Evolutionary conservation across 2,888 invertebrate genomes (phyloP).

Genomic region (Nycteola revayana): DNA sequence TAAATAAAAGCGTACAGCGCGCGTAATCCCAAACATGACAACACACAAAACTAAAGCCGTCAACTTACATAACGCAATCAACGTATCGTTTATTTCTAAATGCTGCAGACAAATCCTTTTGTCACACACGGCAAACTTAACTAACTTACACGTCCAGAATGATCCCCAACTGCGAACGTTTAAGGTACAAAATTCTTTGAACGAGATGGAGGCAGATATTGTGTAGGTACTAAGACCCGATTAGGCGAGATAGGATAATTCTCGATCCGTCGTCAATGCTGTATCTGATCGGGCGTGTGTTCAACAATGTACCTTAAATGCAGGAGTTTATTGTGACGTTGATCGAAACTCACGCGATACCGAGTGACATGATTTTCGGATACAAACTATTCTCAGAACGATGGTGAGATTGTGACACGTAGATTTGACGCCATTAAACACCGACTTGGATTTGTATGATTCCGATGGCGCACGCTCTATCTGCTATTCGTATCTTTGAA

Average conservation of each 20-base stretch:
- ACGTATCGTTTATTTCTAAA: slow-evolving; percentile 74
- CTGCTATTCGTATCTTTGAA: too few species aligned
- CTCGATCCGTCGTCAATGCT: slow-evolving; percentile 67
- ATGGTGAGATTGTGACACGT: slow-evolving; percentile 26
- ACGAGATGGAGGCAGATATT: slow-evolving; percentile 18
- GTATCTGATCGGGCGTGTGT: slow-evolving; percentile 52
- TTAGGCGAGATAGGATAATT: slow-evolving; percentile 72
- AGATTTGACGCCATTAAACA: slow-evolving; percentile 20
- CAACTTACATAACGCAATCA: slow-evolving; percentile 74
- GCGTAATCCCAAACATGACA: slow-evolving; percentile 47
- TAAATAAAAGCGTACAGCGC: slow-evolving; percentile 38
- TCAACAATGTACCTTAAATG: slow-evolving; percentile 65
- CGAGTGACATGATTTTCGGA: slow-evolving; percentile 46
- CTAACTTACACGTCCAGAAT: slow-evolving; percentile 6
- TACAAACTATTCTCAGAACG: slow-evolving; percentile 43
- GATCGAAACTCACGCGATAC: slow-evolving; percentile 30
- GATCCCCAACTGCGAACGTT: slow-evolving; percentile 8
- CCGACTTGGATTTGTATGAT: slow-evolving; percentile 6
- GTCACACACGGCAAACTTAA: slow-evolving; percentile 56
- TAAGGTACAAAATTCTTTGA: slow-evolving; percentile 32
- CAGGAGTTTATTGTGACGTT: slow-evolving; percentile 56
- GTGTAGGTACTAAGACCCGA: slow-evolving; percentile 62
- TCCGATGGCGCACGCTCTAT: neutral
- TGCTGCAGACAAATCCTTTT: slow-evolving; percentile 72
- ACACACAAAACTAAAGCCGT: slow-evolving; percentile 57